Evolutionary conservation across 2,888 invertebrate genomes (phyloP), one percentile per base, ranked within the genome.

Genomic region (Autographa pulchrina): DNA sequence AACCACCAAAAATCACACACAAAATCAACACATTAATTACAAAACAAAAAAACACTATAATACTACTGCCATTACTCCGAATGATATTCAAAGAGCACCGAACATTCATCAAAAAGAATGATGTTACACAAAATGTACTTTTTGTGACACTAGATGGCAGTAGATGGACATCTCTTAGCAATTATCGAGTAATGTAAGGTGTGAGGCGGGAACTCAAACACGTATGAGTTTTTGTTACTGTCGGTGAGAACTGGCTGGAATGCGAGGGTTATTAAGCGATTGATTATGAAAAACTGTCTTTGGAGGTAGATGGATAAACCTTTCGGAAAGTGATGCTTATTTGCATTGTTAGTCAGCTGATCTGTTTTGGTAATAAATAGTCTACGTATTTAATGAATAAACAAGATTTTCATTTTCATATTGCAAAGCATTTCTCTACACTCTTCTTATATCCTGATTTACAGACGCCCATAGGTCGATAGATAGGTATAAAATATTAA

Each of bases 141-240:
- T 90, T 90, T 90, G 89, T 90, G 88, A 89, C 90, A 89, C 75
- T 79, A 80, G 84, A 89, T 84, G 90, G 90, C 90, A 90, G 82
- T 86, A 72, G 82, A 85, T 85, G 85, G 86, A 83, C 81, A 85
- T 83, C 86, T 83, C 81, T 80, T 81, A 80, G 86, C 86, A 87
- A 87, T 89, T 88, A 88, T 81, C 75, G 74, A 68, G 65, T 85
- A 85, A 85, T 85, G 85, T 66, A 32, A 70, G 82, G 74, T 76
- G 82, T 72, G 76, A 74, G 65, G 72, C 81, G 72, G 72, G 75
- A 66, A 9, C 71, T 77, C 77, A 80, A 80, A 72, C 71, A 77
- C 20, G 25, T 56, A 25, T 80, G 82, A 79, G 67, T 74, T 78
- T 77, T 16, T 16, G 41, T 64, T 43, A 68, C 65, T 65, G 68